These are phyloP conservation scores for Diceros bicornis DNA, from an alignment of 2,797 vertebrate genomes.

Conservation along the genomic window DNA sequence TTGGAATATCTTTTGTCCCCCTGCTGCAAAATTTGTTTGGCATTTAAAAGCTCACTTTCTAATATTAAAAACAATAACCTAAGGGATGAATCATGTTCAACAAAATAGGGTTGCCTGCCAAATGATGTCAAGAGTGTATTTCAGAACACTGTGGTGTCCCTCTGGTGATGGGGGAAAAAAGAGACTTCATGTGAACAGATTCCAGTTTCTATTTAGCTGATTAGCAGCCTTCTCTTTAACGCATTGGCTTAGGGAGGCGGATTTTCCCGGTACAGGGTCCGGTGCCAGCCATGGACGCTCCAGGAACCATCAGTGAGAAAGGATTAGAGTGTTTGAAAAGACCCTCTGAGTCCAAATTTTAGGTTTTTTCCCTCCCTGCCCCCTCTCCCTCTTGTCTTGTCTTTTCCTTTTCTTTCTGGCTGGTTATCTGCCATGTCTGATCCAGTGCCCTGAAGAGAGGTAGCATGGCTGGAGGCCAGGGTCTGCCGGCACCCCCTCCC, in stretches of 20 bases:
- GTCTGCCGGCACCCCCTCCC: conserved; percentile 90
- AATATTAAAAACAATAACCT: conserved; percentile 91
- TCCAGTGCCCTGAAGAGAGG: conserved; percentile 90
- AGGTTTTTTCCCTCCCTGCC: conserved; percentile 68
- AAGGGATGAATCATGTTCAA: conserved; percentile 87
- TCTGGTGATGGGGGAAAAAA: conserved; percentile 86
- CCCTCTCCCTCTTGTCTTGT: conserved; percentile 2
- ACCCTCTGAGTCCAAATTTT: conserved; percentile 88
- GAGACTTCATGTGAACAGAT: conserved; percentile 87
- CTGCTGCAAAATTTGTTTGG: conserved; percentile 91
- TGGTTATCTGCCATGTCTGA: conserved; percentile 84
- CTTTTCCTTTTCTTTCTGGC: conserved; percentile 77
- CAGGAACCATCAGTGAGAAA: conserved; percentile 87
- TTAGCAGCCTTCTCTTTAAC: conserved; percentile 90
- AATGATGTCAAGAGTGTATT: conserved; percentile 88
- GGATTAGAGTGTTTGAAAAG: conserved; percentile 91
- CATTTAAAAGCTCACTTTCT: conserved; percentile 91
- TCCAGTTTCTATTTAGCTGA: conserved; percentile 92
- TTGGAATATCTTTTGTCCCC: conserved; percentile 88
- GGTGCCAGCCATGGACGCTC: conserved; percentile 85
- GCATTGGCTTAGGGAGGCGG: conserved; percentile 85
- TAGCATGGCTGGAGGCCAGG: conserved; percentile 92
- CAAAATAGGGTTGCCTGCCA: conserved; percentile 87
- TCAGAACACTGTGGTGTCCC: conserved; percentile 87
- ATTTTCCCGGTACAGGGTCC: conserved; percentile 80